phyloP scores from a whole-genome alignment of 2,113 vertebrate genomes.

The Falco punctatus region DNA sequence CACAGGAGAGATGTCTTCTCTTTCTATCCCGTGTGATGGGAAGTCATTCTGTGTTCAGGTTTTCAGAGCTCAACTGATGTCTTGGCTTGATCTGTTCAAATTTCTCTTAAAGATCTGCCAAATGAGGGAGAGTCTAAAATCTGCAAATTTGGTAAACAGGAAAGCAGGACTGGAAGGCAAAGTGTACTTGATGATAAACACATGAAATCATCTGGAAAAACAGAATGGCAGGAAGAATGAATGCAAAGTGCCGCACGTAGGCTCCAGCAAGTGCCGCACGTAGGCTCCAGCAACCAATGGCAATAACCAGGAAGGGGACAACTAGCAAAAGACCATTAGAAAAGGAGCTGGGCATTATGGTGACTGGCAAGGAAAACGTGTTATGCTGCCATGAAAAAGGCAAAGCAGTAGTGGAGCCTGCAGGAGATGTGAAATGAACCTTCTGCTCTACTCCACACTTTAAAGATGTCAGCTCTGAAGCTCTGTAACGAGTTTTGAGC shows the following conservation, averaged over 20 bases:
- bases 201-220: conserved; percentile 4
- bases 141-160: not conserved
- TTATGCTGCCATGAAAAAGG: not conserved
- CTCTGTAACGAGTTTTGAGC: not conserved
- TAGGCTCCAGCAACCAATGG: not conserved
- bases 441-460: not conserved
- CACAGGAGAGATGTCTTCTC: not conserved
- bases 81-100: not conserved
- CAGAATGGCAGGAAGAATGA: not conserved
- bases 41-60: not conserved
- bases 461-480: not conserved
- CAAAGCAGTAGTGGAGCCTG: not conserved
- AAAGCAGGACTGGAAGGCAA: not conserved
- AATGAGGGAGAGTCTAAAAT: not conserved
- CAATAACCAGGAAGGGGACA: not conserved
- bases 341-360: not conserved
- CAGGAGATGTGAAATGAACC: not conserved
- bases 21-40: not conserved
- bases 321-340: not conserved
- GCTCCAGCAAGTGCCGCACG: not conserved
- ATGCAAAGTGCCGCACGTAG: not conserved
- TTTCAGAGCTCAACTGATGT: not conserved
- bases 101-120: not conserved
- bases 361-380: not conserved
- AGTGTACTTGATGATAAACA: not conserved